A percentile compares a stretch with the other conserved stretches of the same genome.
These are phyloP conservation scores for Phthorimaea operculella DNA, from an alignment of 1,140 invertebrate genomes.

Conservation along the genomic window DNA sequence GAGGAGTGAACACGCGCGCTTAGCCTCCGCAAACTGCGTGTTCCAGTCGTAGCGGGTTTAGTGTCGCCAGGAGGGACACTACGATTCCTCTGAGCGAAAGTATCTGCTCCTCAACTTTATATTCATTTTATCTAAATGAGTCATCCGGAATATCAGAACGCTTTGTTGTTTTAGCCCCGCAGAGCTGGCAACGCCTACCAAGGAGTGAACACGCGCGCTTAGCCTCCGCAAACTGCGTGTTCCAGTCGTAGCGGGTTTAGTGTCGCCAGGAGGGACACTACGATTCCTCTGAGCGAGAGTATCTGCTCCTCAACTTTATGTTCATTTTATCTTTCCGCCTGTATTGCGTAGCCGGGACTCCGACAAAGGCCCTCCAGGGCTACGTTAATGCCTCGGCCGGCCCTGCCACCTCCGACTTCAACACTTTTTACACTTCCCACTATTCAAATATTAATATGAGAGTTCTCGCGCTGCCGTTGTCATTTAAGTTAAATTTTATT, in stretches of 20 bases:
- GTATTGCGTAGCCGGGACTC: constrained; percentile 58
- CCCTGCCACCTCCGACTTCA: constrained; percentile 37
- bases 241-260: constrained; percentile 43
- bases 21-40: no score
- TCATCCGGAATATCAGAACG: no score
- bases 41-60: no score
- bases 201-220: constrained; percentile 8
- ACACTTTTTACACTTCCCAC: constrained; percentile 47
- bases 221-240: constrained; percentile 41
- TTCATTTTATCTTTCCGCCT: constrained; percentile 65
- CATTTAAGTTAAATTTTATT: constrained; percentile 24
- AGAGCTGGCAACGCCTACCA: neutral
- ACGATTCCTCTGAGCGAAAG: no score
- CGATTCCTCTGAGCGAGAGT: constrained; percentile 57
- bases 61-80: no score
- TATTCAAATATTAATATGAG: constrained; percentile 57
- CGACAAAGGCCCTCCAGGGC: constrained; percentile 57
- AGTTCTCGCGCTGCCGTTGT: constrained; percentile 13
- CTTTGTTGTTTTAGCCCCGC: no score
- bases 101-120: constrained; percentile 64
- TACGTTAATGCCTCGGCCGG: constrained; percentile 51
- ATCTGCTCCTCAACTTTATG: constrained; percentile 63
- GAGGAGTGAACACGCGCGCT: no score
- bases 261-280: constrained; percentile 58
- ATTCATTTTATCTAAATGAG: constrained; percentile 67